phyloP scores from a whole-genome alignment of 1,140 invertebrate genomes.

The Neodiprion pinetum region DNA sequence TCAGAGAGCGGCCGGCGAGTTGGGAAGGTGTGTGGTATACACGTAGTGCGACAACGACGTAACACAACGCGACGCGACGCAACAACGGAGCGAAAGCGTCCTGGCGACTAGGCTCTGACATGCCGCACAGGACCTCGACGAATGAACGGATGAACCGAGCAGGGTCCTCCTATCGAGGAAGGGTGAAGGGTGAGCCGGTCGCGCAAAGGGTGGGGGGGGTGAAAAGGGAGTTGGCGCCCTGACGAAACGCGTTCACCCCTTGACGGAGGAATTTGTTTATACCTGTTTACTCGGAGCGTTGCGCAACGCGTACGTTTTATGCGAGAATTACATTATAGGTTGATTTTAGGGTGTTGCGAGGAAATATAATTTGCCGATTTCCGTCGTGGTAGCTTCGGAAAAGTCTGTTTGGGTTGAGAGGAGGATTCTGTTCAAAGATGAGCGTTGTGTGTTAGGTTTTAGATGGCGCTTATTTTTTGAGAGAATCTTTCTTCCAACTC shows the following conservation, averaged over 20 bases:
- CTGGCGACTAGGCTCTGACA: too few species aligned
- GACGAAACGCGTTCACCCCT: not conserved
- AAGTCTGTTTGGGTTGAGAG: too few species aligned
- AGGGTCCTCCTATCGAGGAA: not conserved
- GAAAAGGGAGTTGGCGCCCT: not conserved
- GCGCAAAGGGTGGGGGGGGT: not conserved
- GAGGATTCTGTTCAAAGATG: too few species aligned
- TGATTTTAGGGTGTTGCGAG: too few species aligned
- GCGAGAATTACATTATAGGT: too few species aligned
- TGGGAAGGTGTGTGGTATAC: not conserved
- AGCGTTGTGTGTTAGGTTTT: too few species aligned
- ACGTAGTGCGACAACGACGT: not conserved
- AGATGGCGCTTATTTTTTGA: too few species aligned
- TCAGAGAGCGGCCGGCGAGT: not conserved
- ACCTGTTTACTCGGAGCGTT: not conserved
- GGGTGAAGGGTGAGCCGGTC: not conserved
- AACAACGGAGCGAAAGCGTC: too few species aligned
- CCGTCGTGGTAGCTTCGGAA: too few species aligned
- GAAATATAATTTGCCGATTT: too few species aligned
- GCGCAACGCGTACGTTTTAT: not conserved
- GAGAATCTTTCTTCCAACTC: too few species aligned
- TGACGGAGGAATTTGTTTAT: not conserved
- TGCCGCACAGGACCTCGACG: not conserved
- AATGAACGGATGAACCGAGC: not conserved
- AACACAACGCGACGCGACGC: too few species aligned